Base-by-base conservation (phyloP, 1,140 invertebrate genomes). In the Drosophila subobscura region DNA sequence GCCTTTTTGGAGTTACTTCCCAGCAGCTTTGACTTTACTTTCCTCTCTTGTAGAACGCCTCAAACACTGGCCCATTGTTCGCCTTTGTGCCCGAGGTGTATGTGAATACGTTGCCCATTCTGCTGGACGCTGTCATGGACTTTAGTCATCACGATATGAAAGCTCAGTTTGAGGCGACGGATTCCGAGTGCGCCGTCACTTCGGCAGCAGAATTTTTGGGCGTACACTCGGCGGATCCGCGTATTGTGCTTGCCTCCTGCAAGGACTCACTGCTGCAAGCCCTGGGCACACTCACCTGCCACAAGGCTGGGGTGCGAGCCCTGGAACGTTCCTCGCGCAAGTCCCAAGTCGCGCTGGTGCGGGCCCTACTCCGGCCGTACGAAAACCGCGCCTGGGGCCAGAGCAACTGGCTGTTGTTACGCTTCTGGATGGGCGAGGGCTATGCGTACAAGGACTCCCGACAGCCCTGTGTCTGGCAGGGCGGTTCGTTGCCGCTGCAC, bases 361-460 rank as follows among this genome's bases (percentile, higher is more conserved):
- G 93, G 14, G 94, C 94, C 64, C 90, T 97, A 22, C 91, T 97
- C 7, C 93, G 94, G 16, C 96, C 96, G 1, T 97, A 97, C 86
- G 96, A 97, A 84, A 96, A 96, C 78, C 92, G 96, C 29, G 95
- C 96, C 0, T 97, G 96, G 96, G 96, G 96, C 0, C 96, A 97
- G 75, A 96, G 95, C 29, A 97, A 97, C 91, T 97, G 96, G 95
- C 94, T 97, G 46, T 91, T 97, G 5, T 94, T 97, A 4, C 92
- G 96, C 58, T 95, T 97, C 74, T 97, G 96, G 96, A 94, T 97
- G 91, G 96, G 96, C 1, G 93, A 95, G 81, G 96, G 96, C 0
- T 97, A 96, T 92, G 96, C 94, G 0, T 97, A 96, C 91, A 93
- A 95, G n/a, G 96, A 96, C 77, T 72, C 90, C 5, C 76, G 91